Conservation (phyloP, 1,140 invertebrate genomes). For the Ceratosolen fusciceps region DNA sequence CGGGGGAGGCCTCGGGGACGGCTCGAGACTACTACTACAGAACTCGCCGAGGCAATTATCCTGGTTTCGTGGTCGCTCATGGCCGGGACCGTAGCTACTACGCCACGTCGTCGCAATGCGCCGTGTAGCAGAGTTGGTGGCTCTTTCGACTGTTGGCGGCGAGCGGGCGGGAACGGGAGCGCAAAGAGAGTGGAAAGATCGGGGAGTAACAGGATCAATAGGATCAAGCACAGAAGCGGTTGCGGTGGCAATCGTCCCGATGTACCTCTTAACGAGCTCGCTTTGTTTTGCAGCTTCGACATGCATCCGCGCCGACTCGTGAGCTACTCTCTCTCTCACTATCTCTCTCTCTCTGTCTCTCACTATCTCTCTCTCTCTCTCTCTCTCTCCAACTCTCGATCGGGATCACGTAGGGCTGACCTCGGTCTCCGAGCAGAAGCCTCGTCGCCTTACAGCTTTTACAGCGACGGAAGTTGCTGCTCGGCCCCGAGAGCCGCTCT, state of each 20-base stretch:
- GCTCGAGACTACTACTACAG: constrained; percentile 51
- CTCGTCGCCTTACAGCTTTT: no score
- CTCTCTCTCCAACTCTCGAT: no score
- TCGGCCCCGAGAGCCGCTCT: no score
- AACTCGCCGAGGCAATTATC: constrained; percentile 58
- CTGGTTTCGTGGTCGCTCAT: constrained; percentile 50
- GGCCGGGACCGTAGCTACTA: constrained; percentile 30
- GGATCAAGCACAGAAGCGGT: constrained; percentile 57
- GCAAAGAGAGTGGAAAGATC: constrained; percentile 56
- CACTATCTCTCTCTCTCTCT: no score
- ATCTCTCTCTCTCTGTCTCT: no score
- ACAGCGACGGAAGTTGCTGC: constrained; percentile 57
- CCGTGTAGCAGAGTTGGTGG: constrained; percentile 66
- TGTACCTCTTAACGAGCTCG: constrained; percentile 71
- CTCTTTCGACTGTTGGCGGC: no score
- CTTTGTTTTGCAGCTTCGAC: constrained; percentile 67
- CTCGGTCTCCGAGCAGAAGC: no score
- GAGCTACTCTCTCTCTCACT: no score
- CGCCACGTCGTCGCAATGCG: constrained; percentile 42
- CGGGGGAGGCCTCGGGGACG: no score
- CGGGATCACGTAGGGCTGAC: no score
- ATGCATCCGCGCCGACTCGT: constrained; percentile 6
- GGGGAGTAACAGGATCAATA: no score
- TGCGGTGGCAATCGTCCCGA: constrained; percentile 62
- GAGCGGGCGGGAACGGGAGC: constrained; percentile 23